Percentiles rank a stretch among this genome's conserved stretches.
phyloP scores from a whole-genome alignment of 37 sponge, comb jelly and placozoan species.

The Crambe crambe region DNA sequence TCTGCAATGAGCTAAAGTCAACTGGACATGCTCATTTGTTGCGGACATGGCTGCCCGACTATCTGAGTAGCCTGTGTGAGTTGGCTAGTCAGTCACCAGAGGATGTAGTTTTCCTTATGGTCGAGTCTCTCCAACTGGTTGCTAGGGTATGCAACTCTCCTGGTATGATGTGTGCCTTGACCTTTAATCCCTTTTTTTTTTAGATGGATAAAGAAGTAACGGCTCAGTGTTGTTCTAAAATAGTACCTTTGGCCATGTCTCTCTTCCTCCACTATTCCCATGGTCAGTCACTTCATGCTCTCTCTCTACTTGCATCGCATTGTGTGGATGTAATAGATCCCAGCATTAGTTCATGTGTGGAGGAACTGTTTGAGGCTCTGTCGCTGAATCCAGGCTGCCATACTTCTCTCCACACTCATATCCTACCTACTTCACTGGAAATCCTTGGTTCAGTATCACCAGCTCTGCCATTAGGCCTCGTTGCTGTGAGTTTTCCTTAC shows the following conservation, averaged over 20 bases:
- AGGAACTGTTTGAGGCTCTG: slow-evolving; percentile 62
- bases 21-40: slow-evolving; percentile 23
- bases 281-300: slow-evolving; percentile 11
- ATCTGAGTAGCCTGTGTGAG: slow-evolving; percentile 6
- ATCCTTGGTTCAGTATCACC: slow-evolving; percentile 33
- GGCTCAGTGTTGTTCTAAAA: background rate
- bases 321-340: slow-evolving; percentile 41
- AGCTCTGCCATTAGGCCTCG: slow-evolving; percentile 50
- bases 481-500: slow-evolving; percentile 40
- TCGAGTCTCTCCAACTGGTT: slow-evolving; percentile 45
- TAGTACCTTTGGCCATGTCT: slow-evolving; percentile 29
- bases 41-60: slow-evolving; percentile 12
- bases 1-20: slow-evolving; percentile 41
- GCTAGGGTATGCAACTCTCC: slow-evolving; percentile 33
- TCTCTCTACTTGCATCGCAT: background rate
- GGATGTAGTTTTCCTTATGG: slow-evolving; percentile 18
- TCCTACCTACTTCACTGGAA: slow-evolving; percentile 44
- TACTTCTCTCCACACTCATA: slow-evolving; percentile 28
- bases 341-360: slow-evolving; percentile 37
- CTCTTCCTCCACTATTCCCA: slow-evolving; percentile 58
- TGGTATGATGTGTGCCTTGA: background rate
- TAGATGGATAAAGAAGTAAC: slow-evolving; percentile 39
- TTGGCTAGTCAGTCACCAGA: slow-evolving; percentile 42
- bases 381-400: slow-evolving; percentile 62
- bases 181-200: background rate